These are phyloP conservation scores for Sylvilagus bachmani DNA, from an alignment of 2,113 vertebrate species.

Conservation along the genomic window DNA sequence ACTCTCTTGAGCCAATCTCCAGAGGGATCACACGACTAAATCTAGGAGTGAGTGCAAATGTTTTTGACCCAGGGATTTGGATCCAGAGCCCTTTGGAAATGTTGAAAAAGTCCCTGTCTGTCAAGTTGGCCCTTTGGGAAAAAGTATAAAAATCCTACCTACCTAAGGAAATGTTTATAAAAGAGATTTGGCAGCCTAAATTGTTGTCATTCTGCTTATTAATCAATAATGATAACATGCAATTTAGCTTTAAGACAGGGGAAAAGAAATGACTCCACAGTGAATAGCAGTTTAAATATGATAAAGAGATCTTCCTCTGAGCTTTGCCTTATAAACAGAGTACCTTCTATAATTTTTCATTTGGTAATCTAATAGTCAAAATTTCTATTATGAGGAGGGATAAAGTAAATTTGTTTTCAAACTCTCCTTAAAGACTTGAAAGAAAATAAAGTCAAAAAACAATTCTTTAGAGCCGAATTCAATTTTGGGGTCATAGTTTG, in stretches of 20 bases:
- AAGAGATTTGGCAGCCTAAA: conserved; percentile 60
- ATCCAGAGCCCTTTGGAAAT: conserved; percentile 52
- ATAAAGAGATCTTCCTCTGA: conserved; percentile 45
- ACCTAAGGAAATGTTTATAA: conserved; percentile 64
- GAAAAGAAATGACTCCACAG: conserved; percentile 33
- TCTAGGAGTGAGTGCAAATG: conserved; percentile 6
- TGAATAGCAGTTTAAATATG: conserved; percentile 39
- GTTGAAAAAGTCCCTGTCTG: conserved; percentile 50
- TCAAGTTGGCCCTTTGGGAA: conserved; percentile 60
- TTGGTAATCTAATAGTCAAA: neutral
- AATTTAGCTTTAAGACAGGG: conserved; percentile 60
- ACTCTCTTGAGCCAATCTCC: neutral
- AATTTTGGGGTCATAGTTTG: neutral
- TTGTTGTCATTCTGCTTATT: conserved; percentile 60
- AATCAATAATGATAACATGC: conserved; percentile 3
- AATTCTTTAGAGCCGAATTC: neutral
- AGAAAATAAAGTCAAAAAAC: conserved; percentile 23
- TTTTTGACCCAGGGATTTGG: conserved; percentile 45
- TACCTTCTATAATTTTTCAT: conserved; percentile 38
- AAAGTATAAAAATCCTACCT: conserved; percentile 61
- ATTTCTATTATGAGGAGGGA: neutral
- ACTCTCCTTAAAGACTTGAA: conserved; percentile 47
- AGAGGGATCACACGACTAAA: neutral
- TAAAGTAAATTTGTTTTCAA: conserved; percentile 37
- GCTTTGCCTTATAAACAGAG: conserved; percentile 54